Base-by-base conservation (phyloP, 2,888 invertebrate genomes). In the Pristionchus maxplancki region DNA sequence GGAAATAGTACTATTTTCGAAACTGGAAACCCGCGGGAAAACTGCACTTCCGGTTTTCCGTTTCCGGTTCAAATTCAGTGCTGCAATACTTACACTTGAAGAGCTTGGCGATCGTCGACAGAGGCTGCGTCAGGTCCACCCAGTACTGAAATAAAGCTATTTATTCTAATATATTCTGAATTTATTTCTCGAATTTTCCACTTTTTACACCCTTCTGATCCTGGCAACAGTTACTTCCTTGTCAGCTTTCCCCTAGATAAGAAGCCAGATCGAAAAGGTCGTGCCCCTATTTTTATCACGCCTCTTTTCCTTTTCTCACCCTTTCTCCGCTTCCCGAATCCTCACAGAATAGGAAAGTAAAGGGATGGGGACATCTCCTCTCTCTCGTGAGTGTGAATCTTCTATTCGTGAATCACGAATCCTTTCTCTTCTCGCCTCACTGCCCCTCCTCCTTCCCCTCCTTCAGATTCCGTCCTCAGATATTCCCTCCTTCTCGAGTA, bases 101-200 rank as follows among this genome's bases (percentile, higher is more conserved):
- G 96, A 98, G 97, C 95, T 97, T 98, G 92, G 97, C 95, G 95
- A 97, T 88, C 62, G 91, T 90, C 1, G 89, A 89, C n/a, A 92
- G 97, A 92, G 97, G 96, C 96, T 97, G 97, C 89, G 97, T 97
- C 95, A 97, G 96, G 95, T 98, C 98, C 94, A 98, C 95, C 98
- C 98, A 98, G 95, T 97, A 97, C 98, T 98, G 96, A 96, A 95
- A 78, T 28, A 1, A 34, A 8, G 17, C 9, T 78, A 28, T 78
- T 78, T 40, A 13, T n/a, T n/a, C n/a, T n/a, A n/a, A n/a, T n/a
- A n/a, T n/a, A n/a, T n/a, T n/a, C n/a, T n/a, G n/a, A 34, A n/a
- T 44, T 44, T 44, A 24, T 24, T 20, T 74, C 6, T 74, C 3
- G n/a, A 44, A 31, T 11, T 44, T 24, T 40, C 0, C 62, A 5